These are phyloP conservation scores for Micrasema longulum DNA, from an alignment of 1,140 invertebrate species.

Conservation along the genomic window DNA sequence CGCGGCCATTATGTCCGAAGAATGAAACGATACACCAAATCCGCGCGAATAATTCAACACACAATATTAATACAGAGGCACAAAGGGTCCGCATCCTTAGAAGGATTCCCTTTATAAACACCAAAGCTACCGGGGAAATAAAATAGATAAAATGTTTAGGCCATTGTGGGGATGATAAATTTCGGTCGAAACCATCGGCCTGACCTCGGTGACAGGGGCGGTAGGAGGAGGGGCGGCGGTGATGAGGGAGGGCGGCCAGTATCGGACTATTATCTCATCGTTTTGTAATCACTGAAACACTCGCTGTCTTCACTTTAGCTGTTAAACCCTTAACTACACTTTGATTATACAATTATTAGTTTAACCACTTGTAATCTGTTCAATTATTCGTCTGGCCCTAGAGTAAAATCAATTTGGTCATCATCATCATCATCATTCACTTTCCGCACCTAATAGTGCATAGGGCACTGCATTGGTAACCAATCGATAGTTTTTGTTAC, in stretches of 20 bases:
- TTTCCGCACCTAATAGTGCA: no score
- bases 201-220: conserved; percentile 2
- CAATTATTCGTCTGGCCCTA: no score
- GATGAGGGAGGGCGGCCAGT: conserved; percentile 1
- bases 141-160: conserved; percentile 53
- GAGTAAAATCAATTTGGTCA: no score
- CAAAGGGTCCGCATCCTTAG: conserved; percentile 43
- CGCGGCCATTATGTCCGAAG: conserved; percentile 29
- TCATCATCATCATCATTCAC: no score
- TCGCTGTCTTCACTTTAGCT: no score
- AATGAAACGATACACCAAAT: conserved; percentile 49
- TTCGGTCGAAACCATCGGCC: conserved; percentile 6
- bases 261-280: background rate
- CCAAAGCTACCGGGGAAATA: conserved; percentile 52
- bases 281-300: no score
- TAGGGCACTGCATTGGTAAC: no score
- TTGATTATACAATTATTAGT: no score
- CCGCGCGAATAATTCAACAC: conserved; percentile 52
- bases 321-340: no score
- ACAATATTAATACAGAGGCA: conserved; percentile 53
- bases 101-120: conserved; percentile 51
- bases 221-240: background rate
- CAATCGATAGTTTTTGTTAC: no score
- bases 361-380: no score
- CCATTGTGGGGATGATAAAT: conserved; percentile 43